Evolutionary conservation across 2,113 vertebrate genomes (phyloP).

Genomic region (Circaetus cinerascens): DNA sequence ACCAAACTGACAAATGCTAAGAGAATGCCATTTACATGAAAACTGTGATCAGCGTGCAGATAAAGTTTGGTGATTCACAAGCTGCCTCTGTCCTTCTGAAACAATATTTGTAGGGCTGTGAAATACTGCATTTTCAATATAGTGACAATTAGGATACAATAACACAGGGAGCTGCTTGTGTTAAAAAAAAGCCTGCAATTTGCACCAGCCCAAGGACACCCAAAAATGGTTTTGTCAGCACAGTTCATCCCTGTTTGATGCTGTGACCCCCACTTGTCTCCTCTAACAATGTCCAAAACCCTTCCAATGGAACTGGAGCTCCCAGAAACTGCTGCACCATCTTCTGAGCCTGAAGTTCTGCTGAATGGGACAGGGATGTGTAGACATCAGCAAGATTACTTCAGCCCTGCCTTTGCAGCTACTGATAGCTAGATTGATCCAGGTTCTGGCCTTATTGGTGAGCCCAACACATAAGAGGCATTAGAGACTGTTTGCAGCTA

Average conservation of each 20-base stretch:
- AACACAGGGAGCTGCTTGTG: background rate
- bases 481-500: background rate
- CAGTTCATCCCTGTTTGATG: background rate
- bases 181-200: background rate
- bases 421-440: background rate
- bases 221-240: background rate
- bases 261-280: background rate
- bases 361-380: background rate
- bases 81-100: background rate
- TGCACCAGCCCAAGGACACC: background rate
- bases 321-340: background rate
- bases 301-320: background rate
- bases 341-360: background rate
- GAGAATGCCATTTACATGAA: background rate
- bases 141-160: background rate
- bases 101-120: background rate
- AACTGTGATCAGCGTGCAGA: background rate
- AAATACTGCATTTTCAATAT: background rate
- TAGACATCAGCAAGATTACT: background rate
- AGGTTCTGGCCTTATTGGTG: background rate
- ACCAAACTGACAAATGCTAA: slow-evolving; percentile 3
- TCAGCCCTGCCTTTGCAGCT: background rate
- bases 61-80: slow-evolving; percentile 1
- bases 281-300: background rate
- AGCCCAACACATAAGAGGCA: background rate